Evolutionary conservation across 2,797 vertebrate genomes (phyloP), one percentile per base, ranked within the genome.

Genomic region (Thripadectes ignobilis): DNA sequence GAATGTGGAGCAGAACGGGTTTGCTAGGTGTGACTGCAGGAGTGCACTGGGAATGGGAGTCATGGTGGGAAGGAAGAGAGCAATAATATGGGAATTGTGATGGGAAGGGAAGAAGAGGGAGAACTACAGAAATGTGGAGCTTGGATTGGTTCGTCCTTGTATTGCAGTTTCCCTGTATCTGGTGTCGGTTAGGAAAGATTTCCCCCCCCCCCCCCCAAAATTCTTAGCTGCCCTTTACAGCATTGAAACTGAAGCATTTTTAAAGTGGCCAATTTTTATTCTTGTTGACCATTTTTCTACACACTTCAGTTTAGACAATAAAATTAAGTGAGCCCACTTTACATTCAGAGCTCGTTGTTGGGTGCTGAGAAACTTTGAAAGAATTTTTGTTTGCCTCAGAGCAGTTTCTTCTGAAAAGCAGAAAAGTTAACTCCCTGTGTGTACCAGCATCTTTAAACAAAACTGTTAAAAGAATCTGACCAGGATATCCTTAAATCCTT

Each of bases 121-220:
- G 16, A 5, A 14, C 52, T 45, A 48, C 24, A 41, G 39, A 58
- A 58, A 30, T 21, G 13, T 6, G 8, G 24, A 54, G 38, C 20
- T 77, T 45, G n/a, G 36, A 27, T 9, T 62, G 22, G 10, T 65
- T 74, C 69, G 32, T 24, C 45, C 21, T 29, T 61, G 14, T 34
- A 38, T 10, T 63, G 21, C 16, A 49, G 61, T 59, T 83, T 78
- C 26, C 23, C 34, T 15, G 2, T 34, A 32, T 8, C 4, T 23
- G 15, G 12, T 54, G 13, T 41, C 21, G 34, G 12, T 67, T 65
- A 63, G 48, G 12, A 45, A 66, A 51, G 10, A 6, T 43, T 38
- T 59, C 20, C 6, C 0, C 1, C 12, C n/a, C 6, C 18, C 1
- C 45, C n/a, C 5, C 19, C 12, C 45, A 32, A 20, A 85, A 83